Conservation (phyloP, 2,113 vertebrate genomes). For the Dasyprocta punctata region DNA sequence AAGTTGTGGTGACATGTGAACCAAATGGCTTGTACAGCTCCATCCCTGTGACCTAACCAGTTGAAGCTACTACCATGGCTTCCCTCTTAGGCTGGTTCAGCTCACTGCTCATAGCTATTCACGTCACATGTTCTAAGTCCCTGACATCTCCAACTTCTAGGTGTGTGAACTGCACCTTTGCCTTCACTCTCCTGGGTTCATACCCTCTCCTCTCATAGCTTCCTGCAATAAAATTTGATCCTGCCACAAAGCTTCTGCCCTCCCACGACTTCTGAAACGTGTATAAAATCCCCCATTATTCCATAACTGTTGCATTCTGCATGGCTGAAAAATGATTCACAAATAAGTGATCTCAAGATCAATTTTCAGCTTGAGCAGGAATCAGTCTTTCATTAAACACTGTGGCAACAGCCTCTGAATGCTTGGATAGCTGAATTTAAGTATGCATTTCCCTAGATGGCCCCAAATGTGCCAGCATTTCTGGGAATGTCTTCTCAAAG, state of each 20-base stretch:
- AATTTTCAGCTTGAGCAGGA: neutral
- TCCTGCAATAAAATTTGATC: neutral
- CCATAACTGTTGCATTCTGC: neutral
- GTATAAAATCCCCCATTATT: neutral
- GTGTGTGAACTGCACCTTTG: neutral
- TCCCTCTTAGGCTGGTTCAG: neutral
- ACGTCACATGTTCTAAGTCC: neutral
- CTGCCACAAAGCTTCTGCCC: neutral
- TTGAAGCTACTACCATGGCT: neutral
- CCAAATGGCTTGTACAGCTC: neutral
- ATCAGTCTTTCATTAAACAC: neutral
- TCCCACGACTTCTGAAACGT: neutral
- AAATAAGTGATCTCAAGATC: neutral
- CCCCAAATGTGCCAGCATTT: neutral
- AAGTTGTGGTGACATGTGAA: neutral
- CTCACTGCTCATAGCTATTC: neutral
- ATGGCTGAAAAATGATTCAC: neutral
- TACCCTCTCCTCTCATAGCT: neutral
- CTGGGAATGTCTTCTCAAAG: neutral
- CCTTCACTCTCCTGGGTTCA: neutral
- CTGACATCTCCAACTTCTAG: neutral
- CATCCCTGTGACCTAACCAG: neutral
- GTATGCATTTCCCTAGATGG: neutral
- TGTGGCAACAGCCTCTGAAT: neutral
- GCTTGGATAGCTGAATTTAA: neutral